A percentile compares a stretch with the other conserved stretches of the same genome.
phyloP scores from a whole-genome alignment of 2,888 invertebrate species.

The Pheosia tremula region DNA sequence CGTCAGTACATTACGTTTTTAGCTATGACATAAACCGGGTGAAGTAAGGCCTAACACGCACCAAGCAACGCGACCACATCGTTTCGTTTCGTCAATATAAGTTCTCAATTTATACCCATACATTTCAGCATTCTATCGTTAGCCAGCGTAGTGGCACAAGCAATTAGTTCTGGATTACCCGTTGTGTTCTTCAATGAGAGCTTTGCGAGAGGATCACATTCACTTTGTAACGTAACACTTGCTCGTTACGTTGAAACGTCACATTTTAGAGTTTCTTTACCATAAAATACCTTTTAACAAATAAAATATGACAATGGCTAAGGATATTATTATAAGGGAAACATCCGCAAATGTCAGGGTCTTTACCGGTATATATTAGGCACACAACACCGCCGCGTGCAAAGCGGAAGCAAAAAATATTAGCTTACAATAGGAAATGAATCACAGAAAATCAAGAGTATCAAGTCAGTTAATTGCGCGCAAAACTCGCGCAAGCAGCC shows the following conservation, averaged over 20 bases:
- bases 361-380: constrained; percentile 14
- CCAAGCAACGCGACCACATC: constrained; percentile 22
- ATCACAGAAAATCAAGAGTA: constrained; percentile 54
- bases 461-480: constrained; percentile 60
- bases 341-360: constrained; percentile 1
- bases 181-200: constrained; percentile 26
- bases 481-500: constrained; percentile 53
- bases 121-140: constrained; percentile 22
- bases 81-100: constrained; percentile 22
- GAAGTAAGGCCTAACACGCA: constrained; percentile 38
- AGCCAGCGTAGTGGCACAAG: constrained; percentile 15
- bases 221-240: background rate
- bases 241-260: background rate
- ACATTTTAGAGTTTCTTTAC: background rate
- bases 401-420: constrained; percentile 36
- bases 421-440: constrained; percentile 43
- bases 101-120: constrained; percentile 20
- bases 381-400: constrained; percentile 20
- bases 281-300: too few relatives aligned
- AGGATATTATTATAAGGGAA: too few relatives aligned
- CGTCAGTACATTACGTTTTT: constrained; percentile 35
- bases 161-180: constrained; percentile 31
- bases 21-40: constrained; percentile 35
- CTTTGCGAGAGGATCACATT: constrained; percentile 16
- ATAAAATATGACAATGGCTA: too few relatives aligned